Evolutionary conservation across 2,888 invertebrate species (phyloP).

Genomic region (Eilema caniola): DNA sequence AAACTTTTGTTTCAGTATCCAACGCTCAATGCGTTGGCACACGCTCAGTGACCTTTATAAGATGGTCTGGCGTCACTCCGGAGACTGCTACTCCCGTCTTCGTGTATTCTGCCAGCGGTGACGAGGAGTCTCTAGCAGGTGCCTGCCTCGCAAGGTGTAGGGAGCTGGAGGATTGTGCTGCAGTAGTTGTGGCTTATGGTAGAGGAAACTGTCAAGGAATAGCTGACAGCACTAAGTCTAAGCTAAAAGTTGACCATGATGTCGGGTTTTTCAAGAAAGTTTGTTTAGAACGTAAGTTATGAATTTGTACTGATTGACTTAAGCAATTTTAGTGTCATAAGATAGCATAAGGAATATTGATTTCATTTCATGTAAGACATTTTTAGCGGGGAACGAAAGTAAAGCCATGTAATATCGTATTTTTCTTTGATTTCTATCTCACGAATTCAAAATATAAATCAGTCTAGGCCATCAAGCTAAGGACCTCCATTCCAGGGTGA

Average conservation of each 20-base stretch:
- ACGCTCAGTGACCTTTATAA: constrained; percentile 66
- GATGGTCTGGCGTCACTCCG: constrained; percentile 77
- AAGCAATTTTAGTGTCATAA: no score
- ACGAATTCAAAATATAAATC: neutral
- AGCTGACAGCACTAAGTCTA: constrained; percentile 57
- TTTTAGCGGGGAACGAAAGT: neutral
- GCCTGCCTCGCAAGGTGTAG: constrained; percentile 80
- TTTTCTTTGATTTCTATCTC: neutral
- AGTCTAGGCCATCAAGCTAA: no score
- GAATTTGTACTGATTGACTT: no score
- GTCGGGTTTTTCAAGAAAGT: constrained; percentile 89
- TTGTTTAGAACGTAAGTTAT: constrained; percentile 86
- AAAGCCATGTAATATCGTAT: neutral
- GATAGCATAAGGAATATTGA: neutral
- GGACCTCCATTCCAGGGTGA: no score
- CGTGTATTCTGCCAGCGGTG: constrained; percentile 79
- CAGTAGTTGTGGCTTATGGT: constrained; percentile 81
- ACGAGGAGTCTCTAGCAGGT: constrained; percentile 76
- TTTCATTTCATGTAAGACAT: neutral
- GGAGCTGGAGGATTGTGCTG: constrained; percentile 78
- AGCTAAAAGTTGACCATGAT: constrained; percentile 82
- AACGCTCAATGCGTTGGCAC: constrained; percentile 67
- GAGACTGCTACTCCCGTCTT: constrained; percentile 76
- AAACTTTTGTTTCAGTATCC: constrained; percentile 49
- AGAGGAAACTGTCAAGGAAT: constrained; percentile 82